Evolutionary conservation across 2,113 vertebrate genomes (phyloP), one percentile per base, ranked within the genome.

Genomic region (Perccottus glenii): DNA sequence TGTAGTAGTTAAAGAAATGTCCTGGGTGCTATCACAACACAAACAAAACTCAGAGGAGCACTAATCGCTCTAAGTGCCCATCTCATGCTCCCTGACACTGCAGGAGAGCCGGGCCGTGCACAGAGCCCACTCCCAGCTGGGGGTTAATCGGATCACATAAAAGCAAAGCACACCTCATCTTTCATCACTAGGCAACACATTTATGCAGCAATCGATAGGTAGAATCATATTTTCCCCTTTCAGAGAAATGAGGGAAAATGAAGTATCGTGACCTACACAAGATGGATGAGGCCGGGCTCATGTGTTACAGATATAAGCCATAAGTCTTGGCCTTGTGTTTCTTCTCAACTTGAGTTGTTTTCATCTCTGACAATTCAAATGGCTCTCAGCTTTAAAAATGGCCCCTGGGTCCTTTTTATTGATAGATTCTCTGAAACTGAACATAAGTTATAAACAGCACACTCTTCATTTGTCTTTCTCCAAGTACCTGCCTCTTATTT

Each of bases 71-170:
- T 80, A 83, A 90, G 84, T 83, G 77, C 75, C 77, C 68, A 74
- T 81, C 78, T 55, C 77, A 80, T 70, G 76, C 67, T 75, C 64
- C 80, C 77, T 77, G 83, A 85, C 87, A 82, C 83, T 19, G 62
- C 78, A 70, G 67, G 73, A 78, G 80, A 72, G 58, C 64, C 49
- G 5, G 40, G 75, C 47, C 60, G 62, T 74, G 60, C 63, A 48
- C 53, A 77, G 63, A 63, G 71, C 70, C 58, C 59, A 33, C 77
- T 78, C 75, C 70, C 67, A 75, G 76, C 73, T 72, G 71, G 75
- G 74, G 76, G 86, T 90, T 90, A 90, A 90, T 88, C 87, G 47
- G 79, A 88, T 88, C 81, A 86, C 88, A 87, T 86, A 73, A 86
- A 86, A 77, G 80, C 74, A 70, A 80, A 71, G 80, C 86, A 87